These are phyloP conservation scores for Drosophila suboccidentalis DNA, from an alignment of 2,888 invertebrate genomes.

Conservation along the genomic window DNA sequence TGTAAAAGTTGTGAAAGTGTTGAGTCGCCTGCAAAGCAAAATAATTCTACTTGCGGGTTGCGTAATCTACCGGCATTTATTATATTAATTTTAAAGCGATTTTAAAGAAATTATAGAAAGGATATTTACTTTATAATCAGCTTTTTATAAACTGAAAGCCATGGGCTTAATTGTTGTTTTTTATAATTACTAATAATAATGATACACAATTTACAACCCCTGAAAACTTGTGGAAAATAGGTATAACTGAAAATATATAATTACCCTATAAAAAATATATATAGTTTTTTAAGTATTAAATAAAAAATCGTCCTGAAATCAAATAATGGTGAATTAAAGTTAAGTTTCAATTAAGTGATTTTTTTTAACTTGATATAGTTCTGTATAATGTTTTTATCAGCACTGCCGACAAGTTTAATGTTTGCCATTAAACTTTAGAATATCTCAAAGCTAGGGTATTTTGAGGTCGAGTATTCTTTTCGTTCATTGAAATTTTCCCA, in stretches of 20 bases:
- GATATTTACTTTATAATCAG: not conserved
- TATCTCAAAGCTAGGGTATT: not conserved
- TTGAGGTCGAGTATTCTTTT: not conserved
- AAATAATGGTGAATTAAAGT: not conserved
- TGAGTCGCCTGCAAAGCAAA: not conserved
- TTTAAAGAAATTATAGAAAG: not conserved
- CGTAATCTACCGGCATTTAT: not conserved
- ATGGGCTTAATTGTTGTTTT: not conserved
- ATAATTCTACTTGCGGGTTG: not conserved
- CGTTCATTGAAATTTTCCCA: not conserved
- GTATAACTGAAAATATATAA: too few relatives aligned
- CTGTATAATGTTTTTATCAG: too few relatives aligned
- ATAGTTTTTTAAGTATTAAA: too few relatives aligned
- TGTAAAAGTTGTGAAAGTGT: conserved; percentile 4
- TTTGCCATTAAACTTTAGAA: not conserved
- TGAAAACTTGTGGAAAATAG: not conserved
- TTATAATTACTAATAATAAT: not conserved
- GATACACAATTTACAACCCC: not conserved
- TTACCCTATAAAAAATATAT: not conserved
- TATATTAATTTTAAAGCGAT: conserved; percentile 1
- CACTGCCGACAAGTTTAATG: not conserved
- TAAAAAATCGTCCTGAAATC: not conserved
- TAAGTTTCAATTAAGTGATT: too few relatives aligned
- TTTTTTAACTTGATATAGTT: too few relatives aligned
- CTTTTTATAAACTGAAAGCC: not conserved